Conservation (phyloP, 2,888 invertebrate genomes). For the Abscondita cerata region DNA sequence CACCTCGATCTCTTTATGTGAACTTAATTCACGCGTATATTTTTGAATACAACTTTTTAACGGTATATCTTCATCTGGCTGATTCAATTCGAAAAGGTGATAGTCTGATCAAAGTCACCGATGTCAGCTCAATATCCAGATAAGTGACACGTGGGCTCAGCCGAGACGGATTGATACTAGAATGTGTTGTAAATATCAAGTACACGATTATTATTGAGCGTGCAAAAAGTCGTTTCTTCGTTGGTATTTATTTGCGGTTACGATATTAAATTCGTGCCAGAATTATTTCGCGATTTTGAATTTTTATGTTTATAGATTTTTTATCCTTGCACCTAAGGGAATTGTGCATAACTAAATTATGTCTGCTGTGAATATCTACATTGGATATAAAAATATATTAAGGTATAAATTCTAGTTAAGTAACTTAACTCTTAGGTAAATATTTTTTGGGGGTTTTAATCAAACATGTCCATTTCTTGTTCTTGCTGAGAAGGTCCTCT, state of each 20-base stretch:
- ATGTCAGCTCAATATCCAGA: slow-evolving; percentile 43
- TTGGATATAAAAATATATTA: no score
- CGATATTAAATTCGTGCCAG: not conserved
- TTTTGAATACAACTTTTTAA: slow-evolving; percentile 37
- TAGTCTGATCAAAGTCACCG: slow-evolving; percentile 44
- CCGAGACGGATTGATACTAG: slow-evolving; percentile 46
- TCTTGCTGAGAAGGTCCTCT: no score
- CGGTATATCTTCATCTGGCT: slow-evolving; percentile 40
- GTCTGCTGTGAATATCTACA: no score
- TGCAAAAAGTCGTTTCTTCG: slow-evolving; percentile 31
- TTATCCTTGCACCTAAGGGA: no score
- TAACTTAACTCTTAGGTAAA: no score
- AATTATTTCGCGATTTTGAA: no score
- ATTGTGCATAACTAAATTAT: no score
- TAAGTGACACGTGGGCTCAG: slow-evolving; percentile 44
- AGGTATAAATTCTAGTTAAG: no score
- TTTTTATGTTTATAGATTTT: no score
- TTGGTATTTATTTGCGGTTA: slow-evolving; percentile 18
- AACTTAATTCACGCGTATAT: slow-evolving; percentile 37
- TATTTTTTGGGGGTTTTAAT: no score
- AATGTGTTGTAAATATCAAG: slow-evolving; percentile 39
- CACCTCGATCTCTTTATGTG: slow-evolving; percentile 36
- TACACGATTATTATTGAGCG: slow-evolving; percentile 33
- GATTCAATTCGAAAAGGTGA: slow-evolving; percentile 37
- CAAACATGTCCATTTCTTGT: no score